Conservation (phyloP, 2,797 vertebrate species). For the Varecia variegata region DNA sequence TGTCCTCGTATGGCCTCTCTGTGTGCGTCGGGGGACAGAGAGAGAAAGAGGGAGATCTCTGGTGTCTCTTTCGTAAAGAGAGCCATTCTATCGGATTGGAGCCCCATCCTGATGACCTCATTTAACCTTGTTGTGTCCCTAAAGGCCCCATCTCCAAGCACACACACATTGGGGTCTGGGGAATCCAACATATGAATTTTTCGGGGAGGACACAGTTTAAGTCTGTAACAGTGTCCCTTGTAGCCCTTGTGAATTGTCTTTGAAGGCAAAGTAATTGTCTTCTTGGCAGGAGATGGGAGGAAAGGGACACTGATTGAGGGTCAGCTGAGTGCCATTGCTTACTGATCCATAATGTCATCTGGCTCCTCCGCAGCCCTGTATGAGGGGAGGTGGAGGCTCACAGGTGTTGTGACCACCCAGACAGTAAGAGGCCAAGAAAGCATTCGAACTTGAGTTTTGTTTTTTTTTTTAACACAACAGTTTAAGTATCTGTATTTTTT, state of each 20-base stretch:
- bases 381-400: neutral
- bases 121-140: neutral
- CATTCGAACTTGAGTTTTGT: neutral
- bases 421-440: neutral
- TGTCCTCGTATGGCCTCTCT: neutral
- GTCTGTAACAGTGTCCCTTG: neutral
- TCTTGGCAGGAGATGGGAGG: neutral
- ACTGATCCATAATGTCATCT: neutral
- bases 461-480: neutral
- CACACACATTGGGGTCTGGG: neutral
- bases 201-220: neutral
- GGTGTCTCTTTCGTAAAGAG: neutral
- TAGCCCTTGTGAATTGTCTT: neutral
- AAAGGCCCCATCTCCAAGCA: neutral
- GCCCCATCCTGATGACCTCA: neutral
- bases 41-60: neutral
- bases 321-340: neutral
- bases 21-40: neutral
- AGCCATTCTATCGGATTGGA: neutral
- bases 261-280: neutral
- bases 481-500: neutral
- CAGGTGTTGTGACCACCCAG: neutral
- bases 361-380: neutral
- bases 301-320: neutral
- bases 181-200: neutral